Evolutionary conservation across 1,140 invertebrate species (phyloP).

Genomic region (Heliconius hewitsoni): DNA sequence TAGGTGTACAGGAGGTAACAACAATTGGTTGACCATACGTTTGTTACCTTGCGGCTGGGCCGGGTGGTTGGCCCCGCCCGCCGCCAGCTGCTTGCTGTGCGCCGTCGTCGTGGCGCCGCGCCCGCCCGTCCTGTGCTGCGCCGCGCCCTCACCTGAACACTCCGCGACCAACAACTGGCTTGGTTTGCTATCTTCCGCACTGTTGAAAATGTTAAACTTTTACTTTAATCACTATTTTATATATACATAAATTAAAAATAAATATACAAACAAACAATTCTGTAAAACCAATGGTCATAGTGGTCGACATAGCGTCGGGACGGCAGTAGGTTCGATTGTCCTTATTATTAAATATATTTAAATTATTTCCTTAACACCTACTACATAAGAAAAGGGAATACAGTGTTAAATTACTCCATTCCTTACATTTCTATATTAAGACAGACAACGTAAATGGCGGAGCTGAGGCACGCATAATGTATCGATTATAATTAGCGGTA

Average conservation of each 20-base stretch:
- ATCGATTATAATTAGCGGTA: background rate
- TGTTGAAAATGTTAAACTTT: conserved; percentile 33
- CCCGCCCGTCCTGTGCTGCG: conserved; percentile 58
- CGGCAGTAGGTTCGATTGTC: too few relatives aligned
- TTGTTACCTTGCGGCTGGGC: conserved; percentile 86
- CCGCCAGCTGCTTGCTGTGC: conserved; percentile 86
- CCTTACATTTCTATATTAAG: background rate
- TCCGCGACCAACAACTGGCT: conserved; percentile 61
- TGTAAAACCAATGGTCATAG: too few relatives aligned
- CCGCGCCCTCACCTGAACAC: conserved; percentile 26
- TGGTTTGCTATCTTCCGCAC: conserved; percentile 72
- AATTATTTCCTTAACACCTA: too few relatives aligned
- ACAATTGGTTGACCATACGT: conserved; percentile 76
- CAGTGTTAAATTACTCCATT: background rate
- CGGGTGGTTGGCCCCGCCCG: conserved; percentile 84
- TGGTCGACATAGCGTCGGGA: too few relatives aligned
- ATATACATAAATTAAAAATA: background rate
- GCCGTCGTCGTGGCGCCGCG: conserved; percentile 85
- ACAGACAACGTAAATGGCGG: background rate
- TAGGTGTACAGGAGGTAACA: conserved; percentile 49
- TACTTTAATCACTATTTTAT: background rate
- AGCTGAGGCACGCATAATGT: background rate
- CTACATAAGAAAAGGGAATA: background rate
- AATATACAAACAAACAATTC: background rate
- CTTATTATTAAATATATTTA: too few relatives aligned